A percentile compares a stretch with the other conserved stretches of the same genome.
Evolutionary conservation across 2,113 vertebrate genomes (phyloP).

Genomic region (Marmota flaviventris): DNA sequence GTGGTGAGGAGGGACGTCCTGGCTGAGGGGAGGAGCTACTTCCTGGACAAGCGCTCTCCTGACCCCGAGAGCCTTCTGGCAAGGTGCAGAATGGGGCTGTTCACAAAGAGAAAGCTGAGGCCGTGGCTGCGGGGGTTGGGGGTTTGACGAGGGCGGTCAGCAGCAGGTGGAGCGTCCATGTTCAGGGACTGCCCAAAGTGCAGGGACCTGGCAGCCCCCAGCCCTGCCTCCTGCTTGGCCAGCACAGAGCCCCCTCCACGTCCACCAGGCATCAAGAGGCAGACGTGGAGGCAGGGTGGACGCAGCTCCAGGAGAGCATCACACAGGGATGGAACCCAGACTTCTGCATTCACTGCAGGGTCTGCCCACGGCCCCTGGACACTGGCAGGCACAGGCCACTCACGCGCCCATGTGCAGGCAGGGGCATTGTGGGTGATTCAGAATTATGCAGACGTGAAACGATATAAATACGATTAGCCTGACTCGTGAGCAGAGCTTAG

Average conservation of each 20-base stretch:
- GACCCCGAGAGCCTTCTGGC: fast-evolving
- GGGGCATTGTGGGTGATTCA: fast-evolving
- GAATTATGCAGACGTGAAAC: not conserved
- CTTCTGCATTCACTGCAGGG: too few relatives aligned
- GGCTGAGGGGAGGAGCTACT: too few relatives aligned
- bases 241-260: not conserved
- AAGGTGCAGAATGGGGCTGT: fast-evolving
- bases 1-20: not conserved
- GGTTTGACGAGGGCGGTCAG: not conserved
- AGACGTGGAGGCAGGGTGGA: not conserved
- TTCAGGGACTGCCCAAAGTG: not conserved
- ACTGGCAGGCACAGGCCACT: not conserved
- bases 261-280: not conserved
- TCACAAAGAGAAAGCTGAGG: too few relatives aligned
- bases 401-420: fast-evolving
- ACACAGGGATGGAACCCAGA: fast-evolving
- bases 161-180: fast-evolving
- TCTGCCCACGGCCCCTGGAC: fast-evolving
- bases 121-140: too few relatives aligned
- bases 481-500: not conserved
- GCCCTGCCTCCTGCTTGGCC: not conserved
- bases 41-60: fast-evolving
- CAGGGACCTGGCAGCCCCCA: not conserved
- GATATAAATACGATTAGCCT: not conserved
- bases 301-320: fast-evolving